Evolutionary conservation across 2,113 vertebrate species (phyloP), one percentile per base, ranked within the genome.

Genomic region (Ciconia boyciana): DNA sequence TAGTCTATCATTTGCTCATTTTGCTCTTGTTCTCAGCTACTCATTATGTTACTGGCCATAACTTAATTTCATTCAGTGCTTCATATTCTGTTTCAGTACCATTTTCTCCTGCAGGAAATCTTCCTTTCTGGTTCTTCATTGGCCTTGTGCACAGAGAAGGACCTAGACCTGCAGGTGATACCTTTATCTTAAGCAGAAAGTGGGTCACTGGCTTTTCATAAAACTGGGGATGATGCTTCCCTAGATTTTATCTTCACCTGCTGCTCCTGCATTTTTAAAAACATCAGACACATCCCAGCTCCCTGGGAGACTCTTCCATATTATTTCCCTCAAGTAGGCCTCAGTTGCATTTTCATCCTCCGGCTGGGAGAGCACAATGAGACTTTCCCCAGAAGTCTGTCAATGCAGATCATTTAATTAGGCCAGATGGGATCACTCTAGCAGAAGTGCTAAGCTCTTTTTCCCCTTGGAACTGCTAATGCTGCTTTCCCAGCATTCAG

Each of bases 181-280:
- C 64, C 76, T 95, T 78, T 77, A 65, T 77, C 52, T 91, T 58
- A 87, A 93, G 69, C 58, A 94, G 57, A 96, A 91, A 89, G 54
- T 91, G 49, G 83, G 88, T 93, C 90, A 91, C 52, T 90, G 62
- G 51, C n/a, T 94, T 94, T 92, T 90, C 49, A 52, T 60, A 69
- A 79, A 72, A 18, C 52, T 68, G 44, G 36, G 31, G 34, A 54
- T 75, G 66, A 24, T 87, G n/a, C 28, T 93, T 94, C 52, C 58
- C 52, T 87, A 69, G 83, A 76, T 86, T 92, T 92, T 44, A 58
- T 54, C 32, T 66, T 91, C 81, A 94, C 79, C 65, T 87, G 79
- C 93, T 93, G 84, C 77, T 96, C 52, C 48, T 94, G 71, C 87
- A 93, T 94, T 95, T 96, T 94, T 82, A 91, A 93, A 91, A 68